Base-by-base conservation (phyloP, 23 tunicate species). In the Phallusia fumigata region DNA sequence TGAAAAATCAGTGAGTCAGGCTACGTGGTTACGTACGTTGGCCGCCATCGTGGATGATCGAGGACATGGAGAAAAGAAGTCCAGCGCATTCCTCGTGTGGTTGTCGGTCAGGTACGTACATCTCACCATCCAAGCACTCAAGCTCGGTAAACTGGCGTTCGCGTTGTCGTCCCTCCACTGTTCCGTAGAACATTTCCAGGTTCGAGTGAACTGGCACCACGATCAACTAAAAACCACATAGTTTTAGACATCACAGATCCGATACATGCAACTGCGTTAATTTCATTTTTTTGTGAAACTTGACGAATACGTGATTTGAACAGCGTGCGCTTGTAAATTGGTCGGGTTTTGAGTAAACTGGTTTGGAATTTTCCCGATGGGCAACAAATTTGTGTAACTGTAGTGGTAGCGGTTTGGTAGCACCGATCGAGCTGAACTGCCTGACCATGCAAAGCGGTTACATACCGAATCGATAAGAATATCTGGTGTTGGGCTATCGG, bases 391-490 rank as follows among this genome's bases (percentile, higher is more conserved):
- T n/a, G n/a, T n/a, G n/a, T n/a, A n/a, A n/a, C n/a, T n/a, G n/a
- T n/a, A n/a, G n/a, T n/a, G n/a, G n/a, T n/a, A n/a, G n/a, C n/a
- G n/a, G n/a, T n/a, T n/a, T n/a, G n/a, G n/a, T n/a, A n/a, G n/a
- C n/a, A n/a, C 47, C 47, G 47, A 5, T 3, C 47, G 5, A 40
- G 5, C 47, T 3, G 10, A 10, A 40, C 5, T 40, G 47, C 47
- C 47, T 3, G 47, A 10, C 47, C 10, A n/a, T 40, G 8, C 10
- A 40, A 10, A 40, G 10, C 8, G 47, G 47, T 58, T 21, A 75
- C 97, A 81, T 51, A 93, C 97, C 76, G 98, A 94, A 79, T 94
- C 98, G 44, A 94, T 84, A 36, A 84, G 81, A 76, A 94, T 94
- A 50, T 86, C 94, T 13, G 94, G 94, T 35, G 64, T 84, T 6